phyloP scores from a whole-genome alignment of 2,888 invertebrate genomes.

The Sminthurinus aureus region DNA sequence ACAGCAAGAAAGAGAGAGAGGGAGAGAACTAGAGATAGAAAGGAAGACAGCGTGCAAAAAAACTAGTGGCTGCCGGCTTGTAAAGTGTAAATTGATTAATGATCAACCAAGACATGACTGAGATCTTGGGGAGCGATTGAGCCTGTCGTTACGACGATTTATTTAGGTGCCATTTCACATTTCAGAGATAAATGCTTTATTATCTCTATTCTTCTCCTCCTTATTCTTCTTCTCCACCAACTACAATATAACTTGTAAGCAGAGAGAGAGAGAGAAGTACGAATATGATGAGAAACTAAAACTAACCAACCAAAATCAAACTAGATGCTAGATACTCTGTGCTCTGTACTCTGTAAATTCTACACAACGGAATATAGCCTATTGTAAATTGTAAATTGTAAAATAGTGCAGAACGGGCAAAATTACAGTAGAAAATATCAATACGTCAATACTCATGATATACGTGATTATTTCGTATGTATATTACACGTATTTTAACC shows the following conservation, averaged over 20 bases:
- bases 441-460: not conserved
- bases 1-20: not conserved
- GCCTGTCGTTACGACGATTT: slow-evolving; percentile 47
- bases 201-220: slow-evolving; percentile 30
- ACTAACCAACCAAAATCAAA: not conserved
- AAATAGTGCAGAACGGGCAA: not conserved
- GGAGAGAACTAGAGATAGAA: not conserved
- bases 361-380: not conserved
- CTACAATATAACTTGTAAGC: not conserved
- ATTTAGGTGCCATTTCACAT: slow-evolving; percentile 46
- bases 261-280: not conserved
- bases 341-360: no score
- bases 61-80: slow-evolving; percentile 43
- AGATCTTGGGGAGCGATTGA: slow-evolving; percentile 45
- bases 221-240: not conserved
- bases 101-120: slow-evolving; percentile 45
- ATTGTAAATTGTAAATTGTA: no score
- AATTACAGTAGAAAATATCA: not conserved
- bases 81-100: slow-evolving; percentile 50
- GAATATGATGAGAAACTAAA: not conserved
- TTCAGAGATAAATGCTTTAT: slow-evolving; percentile 39
- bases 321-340: no score
- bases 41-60: slow-evolving; percentile 3
- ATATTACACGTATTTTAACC: not conserved
- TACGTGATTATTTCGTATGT: not conserved